These are phyloP conservation scores for Seira sanloemensis DNA, from an alignment of 2,888 invertebrate species.

Conservation along the genomic window DNA sequence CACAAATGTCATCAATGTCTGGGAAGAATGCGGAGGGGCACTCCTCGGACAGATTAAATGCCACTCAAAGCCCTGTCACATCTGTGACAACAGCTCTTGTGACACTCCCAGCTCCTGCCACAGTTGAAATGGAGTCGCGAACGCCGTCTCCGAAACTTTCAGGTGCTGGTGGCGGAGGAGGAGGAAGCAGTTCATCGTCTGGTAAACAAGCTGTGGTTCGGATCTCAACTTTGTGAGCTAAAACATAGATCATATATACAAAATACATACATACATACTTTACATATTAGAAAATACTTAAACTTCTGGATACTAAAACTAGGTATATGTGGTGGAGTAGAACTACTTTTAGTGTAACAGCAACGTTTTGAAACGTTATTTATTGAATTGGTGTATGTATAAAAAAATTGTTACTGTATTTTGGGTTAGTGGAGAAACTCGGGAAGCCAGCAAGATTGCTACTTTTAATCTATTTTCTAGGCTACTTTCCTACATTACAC, in stretches of 20 bases:
- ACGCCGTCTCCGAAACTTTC: conserved; percentile 69
- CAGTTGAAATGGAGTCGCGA: conserved; percentile 73
- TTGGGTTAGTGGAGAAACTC: too few relatives aligned
- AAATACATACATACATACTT: not conserved
- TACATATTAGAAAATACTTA: conserved; percentile 23
- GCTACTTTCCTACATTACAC: too few relatives aligned
- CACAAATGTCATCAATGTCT: conserved; percentile 57
- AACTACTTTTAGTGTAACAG: too few relatives aligned
- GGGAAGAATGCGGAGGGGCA: conserved; percentile 58
- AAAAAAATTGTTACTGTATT: too few relatives aligned
- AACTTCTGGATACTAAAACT: not conserved
- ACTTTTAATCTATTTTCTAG: too few relatives aligned
- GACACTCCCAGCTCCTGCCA: conserved; percentile 73
- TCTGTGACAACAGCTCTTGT: conserved; percentile 73
- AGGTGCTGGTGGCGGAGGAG: conserved; percentile 31
- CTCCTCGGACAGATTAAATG: conserved; percentile 69
- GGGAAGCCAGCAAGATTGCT: too few relatives aligned
- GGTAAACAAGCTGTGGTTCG: conserved; percentile 71
- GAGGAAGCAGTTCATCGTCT: conserved; percentile 49
- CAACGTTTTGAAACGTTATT: too few relatives aligned
- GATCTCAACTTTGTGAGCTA: conserved; percentile 73
- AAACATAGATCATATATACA: conserved; percentile 20
- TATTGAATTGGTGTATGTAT: too few relatives aligned
- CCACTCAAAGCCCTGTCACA: conserved; percentile 72
- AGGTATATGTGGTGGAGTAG: too few relatives aligned